Percentiles rank a stretch among this genome's conserved stretches.
phyloP scores from a whole-genome alignment of 35 echinoderm and acorn worm genomes.

The Acanthaster planci region DNA sequence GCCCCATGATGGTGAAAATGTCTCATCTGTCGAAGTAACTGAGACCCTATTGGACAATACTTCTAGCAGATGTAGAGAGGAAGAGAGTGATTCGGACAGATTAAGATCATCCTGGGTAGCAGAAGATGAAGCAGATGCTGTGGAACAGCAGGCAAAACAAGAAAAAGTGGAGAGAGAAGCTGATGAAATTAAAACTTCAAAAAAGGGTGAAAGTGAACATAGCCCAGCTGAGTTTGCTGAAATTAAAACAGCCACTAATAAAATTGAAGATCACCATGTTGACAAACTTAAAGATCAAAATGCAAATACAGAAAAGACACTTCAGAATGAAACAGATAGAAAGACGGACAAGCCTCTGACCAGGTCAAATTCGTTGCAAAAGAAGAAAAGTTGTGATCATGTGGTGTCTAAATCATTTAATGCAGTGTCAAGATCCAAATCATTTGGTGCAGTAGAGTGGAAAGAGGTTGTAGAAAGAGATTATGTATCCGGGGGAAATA shows the following conservation, averaged over 20 bases:
- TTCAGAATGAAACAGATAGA: background rate
- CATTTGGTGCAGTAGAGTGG: conserved; percentile 15
- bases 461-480: background rate
- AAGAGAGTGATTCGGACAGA: no score
- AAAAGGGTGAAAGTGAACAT: no score
- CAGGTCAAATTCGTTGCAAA: background rate
- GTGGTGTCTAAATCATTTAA: background rate
- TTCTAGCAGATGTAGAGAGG: no score
- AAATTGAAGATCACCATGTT: no score
- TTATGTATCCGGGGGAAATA: background rate
- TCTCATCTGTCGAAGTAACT: no score
- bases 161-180: conserved; percentile 1
- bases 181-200: background rate
- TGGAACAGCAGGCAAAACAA: background rate
- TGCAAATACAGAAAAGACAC: background rate
- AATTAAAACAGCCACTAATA: no score
- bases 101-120: no score
- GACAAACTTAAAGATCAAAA: no score
- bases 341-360: background rate
- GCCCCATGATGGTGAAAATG: no score
- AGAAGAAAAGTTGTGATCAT: background rate
- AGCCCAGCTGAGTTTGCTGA: no score
- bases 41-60: no score
- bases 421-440: background rate
- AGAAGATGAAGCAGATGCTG: background rate